Conservation (phyloP, 2,113 vertebrate genomes). For the Oreochromis aureus region DNA sequence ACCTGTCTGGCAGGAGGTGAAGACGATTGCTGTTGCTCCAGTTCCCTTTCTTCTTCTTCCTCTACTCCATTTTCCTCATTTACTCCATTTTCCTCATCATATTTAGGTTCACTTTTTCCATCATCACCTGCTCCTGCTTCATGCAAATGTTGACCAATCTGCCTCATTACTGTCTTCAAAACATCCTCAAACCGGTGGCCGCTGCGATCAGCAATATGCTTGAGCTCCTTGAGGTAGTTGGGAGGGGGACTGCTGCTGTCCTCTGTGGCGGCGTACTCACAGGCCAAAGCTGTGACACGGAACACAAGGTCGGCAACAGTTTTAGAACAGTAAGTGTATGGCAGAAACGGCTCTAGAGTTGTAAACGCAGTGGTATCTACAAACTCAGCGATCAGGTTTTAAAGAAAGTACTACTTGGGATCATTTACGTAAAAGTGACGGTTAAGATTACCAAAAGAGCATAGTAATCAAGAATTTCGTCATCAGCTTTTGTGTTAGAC, state of each 20-base stretch:
- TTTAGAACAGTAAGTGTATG: accelerated
- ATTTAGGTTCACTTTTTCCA: no score
- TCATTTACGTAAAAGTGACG: not conserved
- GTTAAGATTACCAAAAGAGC: not conserved
- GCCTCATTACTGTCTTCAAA: not conserved
- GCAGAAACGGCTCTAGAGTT: accelerated
- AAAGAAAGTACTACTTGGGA: not conserved
- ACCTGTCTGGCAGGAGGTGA: no score
- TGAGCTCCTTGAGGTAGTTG: not conserved
- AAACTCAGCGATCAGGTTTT: not conserved
- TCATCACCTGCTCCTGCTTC: not conserved
- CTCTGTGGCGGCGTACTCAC: not conserved
- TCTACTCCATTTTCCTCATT: not conserved
- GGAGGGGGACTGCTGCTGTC: not conserved
- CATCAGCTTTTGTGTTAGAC: no score
- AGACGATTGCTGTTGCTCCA: no score
- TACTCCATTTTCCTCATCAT: not conserved
- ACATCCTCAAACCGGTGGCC: accelerated
- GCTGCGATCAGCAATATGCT: accelerated
- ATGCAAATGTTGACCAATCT: not conserved
- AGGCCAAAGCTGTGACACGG: not conserved
- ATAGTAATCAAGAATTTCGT: no score
- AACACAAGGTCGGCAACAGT: accelerated
- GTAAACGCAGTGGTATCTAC: no score
- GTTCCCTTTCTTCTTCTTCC: not conserved